Percentiles rank a stretch among this genome's conserved stretches.
phyloP scores from a whole-genome alignment of 2,888 invertebrate species.

The Rhorus exstirpatorius region DNA sequence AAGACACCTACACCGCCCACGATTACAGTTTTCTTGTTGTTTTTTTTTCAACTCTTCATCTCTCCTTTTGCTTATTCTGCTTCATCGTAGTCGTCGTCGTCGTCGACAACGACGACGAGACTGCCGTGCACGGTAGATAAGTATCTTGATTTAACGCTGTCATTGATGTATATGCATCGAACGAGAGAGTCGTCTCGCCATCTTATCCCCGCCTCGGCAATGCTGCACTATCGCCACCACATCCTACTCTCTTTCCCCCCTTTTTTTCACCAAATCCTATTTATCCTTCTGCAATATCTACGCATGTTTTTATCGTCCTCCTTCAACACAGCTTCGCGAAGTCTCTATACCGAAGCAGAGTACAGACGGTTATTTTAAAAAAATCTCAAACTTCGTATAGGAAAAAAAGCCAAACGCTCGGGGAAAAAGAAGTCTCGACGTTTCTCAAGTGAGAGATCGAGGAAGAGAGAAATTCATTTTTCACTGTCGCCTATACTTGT shows the following conservation, averaged over 20 bases:
- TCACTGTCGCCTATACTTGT: slow-evolving; percentile 56
- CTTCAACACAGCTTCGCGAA: background rate
- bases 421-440: slow-evolving; percentile 11
- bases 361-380: no score
- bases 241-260: background rate
- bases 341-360: no score
- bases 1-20: slow-evolving; percentile 60
- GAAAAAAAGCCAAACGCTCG: background rate
- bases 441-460: slow-evolving; percentile 22
- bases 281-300: background rate
- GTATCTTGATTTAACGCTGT: slow-evolving; percentile 66
- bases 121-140: slow-evolving; percentile 58
- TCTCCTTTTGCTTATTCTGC: slow-evolving; percentile 10
- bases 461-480: slow-evolving; percentile 45
- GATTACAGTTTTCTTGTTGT: background rate
- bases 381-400: slow-evolving; percentile 4
- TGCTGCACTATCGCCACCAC: slow-evolving; percentile 11
- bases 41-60: slow-evolving; percentile 22
- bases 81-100: slow-evolving; percentile 39
- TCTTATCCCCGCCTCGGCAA: slow-evolving; percentile 27
- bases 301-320: background rate
- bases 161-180: slow-evolving; percentile 54
- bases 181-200: slow-evolving; percentile 59
- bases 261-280: background rate
- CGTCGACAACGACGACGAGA: slow-evolving; percentile 59